Evolutionary conservation across 2,113 vertebrate genomes (phyloP), one percentile per base, ranked within the genome.

Genomic region (Cyprinodon brontotheroides): DNA sequence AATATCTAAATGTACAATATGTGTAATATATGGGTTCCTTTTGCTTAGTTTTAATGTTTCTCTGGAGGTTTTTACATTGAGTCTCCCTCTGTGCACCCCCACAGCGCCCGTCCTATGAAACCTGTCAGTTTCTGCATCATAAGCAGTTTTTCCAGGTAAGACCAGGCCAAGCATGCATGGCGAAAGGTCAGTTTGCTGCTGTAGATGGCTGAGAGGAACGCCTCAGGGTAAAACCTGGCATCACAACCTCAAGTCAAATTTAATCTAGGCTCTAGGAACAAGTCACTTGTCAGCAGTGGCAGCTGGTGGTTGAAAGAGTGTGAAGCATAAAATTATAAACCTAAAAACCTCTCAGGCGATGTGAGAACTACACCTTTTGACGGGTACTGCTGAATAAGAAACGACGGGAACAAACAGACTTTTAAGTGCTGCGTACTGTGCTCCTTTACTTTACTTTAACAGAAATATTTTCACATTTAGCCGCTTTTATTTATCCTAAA

Each of bases 41-140:
- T 61, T 53, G 29, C 65, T 47, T 9, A 53, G 64, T 63, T 65
- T 77, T 80, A 47, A 74, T 68, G 68, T 43, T 47, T 81, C 75
- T 75, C 20, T 57, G 43, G 41, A 9, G 41, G 5, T 41, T 41
- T 41, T 9, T 41, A n/a, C 59, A 7, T 4, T 29, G n/a, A 60
- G 59, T 10, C 9, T 60, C n/a, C 59, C 7, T 29, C 10, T 29
- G n/a, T 11, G 20, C 59, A 8, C 37, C 9, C 61, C 61, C 48
- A 29, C 29, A 29, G 29, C 29, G 29, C 29, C 29, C 29, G 29
- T 75, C 14, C 6, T 3, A 48, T 40, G n/a, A 71, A 10, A 17
- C 40, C 6, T 43, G 20, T 65, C 39, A 60, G 22, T 39, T 69
- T 68, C 50, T 57, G 50, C 20, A 57, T 57, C 48, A 57, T 62